These are phyloP conservation scores for Cosmia pyralina DNA, from an alignment of 2,888 invertebrate species.

Conservation along the genomic window DNA sequence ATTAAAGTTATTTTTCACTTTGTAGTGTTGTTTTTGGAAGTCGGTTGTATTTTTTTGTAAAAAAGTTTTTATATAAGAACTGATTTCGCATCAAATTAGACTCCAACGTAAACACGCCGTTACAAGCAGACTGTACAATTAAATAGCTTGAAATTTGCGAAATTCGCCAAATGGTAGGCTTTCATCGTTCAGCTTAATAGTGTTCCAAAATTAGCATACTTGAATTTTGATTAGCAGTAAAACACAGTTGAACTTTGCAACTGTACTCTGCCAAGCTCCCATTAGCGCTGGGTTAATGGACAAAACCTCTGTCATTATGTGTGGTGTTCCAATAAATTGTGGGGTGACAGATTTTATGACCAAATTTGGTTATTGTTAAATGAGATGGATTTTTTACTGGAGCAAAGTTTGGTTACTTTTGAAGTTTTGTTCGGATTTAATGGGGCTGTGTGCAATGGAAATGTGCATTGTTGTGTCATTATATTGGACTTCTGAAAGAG, in stretches of 20 bases:
- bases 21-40: too few species aligned
- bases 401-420: conserved; percentile 35
- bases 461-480: background rate
- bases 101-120: conserved; percentile 46
- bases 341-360: conserved; percentile 72
- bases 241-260: conserved; percentile 78
- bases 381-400: conserved; percentile 59
- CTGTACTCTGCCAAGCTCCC: conserved; percentile 72
- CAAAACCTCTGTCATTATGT: conserved; percentile 81
- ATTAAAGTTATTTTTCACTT: too few species aligned
- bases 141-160: conserved; percentile 67
- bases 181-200: conserved; percentile 74
- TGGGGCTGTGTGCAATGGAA: background rate
- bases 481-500: background rate
- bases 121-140: conserved; percentile 67
- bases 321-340: conserved; percentile 75
- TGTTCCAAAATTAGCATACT: conserved; percentile 85
- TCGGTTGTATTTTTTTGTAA: background rate
- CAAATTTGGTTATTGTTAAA: conserved; percentile 74
- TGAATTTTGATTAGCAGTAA: conserved; percentile 87
- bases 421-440: conserved; percentile 27
- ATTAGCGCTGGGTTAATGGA: conserved; percentile 82
- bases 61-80: conserved; percentile 32
- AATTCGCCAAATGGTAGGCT: conserved; percentile 64
- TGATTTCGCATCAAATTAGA: conserved; percentile 23